A percentile compares a stretch with the other conserved stretches of the same genome.
Evolutionary conservation across 2,797 vertebrate genomes (phyloP).

Genomic region (Darevskia nairensis): DNA sequence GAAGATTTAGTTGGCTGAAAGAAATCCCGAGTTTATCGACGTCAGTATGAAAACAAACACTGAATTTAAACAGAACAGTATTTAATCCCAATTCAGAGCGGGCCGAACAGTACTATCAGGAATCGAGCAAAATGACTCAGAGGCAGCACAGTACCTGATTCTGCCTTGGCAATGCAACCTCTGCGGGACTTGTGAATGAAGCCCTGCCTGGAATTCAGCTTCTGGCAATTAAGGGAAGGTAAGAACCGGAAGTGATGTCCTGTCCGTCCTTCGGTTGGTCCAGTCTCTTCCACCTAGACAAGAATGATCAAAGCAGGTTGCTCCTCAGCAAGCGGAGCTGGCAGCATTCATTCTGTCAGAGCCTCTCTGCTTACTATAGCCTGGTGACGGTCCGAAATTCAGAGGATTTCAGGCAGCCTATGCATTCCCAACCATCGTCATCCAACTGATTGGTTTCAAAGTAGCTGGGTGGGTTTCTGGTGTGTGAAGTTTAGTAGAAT

Average conservation of each 20-base stretch:
- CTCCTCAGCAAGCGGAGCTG: too few species aligned
- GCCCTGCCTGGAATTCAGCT: background rate
- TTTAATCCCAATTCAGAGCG: background rate
- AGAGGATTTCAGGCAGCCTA: background rate
- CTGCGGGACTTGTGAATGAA: background rate
- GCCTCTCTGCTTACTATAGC: background rate
- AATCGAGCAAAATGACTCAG: too few species aligned
- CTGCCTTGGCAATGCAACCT: background rate
- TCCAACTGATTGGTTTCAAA: background rate
- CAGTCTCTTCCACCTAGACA: background rate
- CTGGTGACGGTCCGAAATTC: background rate
- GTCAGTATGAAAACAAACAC: background rate
- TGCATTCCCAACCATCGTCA: background rate
- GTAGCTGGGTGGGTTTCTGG: background rate
- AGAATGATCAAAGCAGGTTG: background rate
- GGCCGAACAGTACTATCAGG: background rate
- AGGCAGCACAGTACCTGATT: background rate
- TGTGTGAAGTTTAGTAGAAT: too few species aligned
- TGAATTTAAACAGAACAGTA: background rate
- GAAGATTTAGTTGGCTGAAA: background rate
- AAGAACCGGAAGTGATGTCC: background rate
- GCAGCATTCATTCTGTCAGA: background rate
- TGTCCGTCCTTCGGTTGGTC: background rate
- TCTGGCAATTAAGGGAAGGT: background rate
- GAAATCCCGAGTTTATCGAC: background rate